These are phyloP conservation scores for Syritta pipiens DNA, from an alignment of 2,888 invertebrate genomes.

Conservation along the genomic window DNA sequence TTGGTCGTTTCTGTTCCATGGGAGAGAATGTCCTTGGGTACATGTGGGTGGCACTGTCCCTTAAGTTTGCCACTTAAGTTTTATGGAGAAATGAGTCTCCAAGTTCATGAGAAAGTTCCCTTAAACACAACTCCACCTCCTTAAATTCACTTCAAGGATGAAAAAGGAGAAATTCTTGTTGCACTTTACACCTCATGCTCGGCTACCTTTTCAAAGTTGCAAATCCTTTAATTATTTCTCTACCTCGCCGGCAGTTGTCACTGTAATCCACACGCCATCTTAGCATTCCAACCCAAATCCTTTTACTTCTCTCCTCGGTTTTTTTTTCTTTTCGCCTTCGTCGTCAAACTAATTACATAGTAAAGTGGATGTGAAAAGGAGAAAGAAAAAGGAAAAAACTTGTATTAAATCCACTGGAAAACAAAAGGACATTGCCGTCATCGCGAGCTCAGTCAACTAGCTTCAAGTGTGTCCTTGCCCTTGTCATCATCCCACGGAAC, in stretches of 20 bases:
- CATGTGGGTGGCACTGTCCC: too few relatives aligned
- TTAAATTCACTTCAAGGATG: too few relatives aligned
- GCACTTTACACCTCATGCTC: too few relatives aligned
- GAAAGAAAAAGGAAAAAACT: conserved; percentile 25
- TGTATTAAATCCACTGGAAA: conserved; percentile 45
- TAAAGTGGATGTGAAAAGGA: conserved; percentile 50
- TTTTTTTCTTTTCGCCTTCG: conserved; percentile 19
- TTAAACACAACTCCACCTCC: too few relatives aligned
- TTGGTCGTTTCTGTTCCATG: too few relatives aligned
- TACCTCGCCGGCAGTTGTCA: conserved; percentile 3
- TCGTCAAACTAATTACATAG: conserved; percentile 64
- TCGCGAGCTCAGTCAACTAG: conserved; percentile 49
- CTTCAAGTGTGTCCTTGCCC: conserved; percentile 58
- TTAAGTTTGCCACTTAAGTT: too few relatives aligned
- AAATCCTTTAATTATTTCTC: conserved; percentile 50
- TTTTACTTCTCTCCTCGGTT: conserved; percentile 18
- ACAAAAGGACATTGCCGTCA: conserved; percentile 58
- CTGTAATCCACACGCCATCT: conserved; percentile 40
- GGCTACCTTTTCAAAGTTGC: conserved; percentile 13
- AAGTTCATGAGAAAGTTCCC: too few relatives aligned
- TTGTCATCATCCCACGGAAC: conserved; percentile 53
- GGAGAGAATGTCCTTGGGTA: too few relatives aligned
- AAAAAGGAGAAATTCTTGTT: too few relatives aligned
- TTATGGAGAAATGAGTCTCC: too few relatives aligned
- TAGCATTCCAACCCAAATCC: conserved; percentile 29